Conservation (phyloP, 2,888 invertebrate species). For the Empis livida region DNA sequence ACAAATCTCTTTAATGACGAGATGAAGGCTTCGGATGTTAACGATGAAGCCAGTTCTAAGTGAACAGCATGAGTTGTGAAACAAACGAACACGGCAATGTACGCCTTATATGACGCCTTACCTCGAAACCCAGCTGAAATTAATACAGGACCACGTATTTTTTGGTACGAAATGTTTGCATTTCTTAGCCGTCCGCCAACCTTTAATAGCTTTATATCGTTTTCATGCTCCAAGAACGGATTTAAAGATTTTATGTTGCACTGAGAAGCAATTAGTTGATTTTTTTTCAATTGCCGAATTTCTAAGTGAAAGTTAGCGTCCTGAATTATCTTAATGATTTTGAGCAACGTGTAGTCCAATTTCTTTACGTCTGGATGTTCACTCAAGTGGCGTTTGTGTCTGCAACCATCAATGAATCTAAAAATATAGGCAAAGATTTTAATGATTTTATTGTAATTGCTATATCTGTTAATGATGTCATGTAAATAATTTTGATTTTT, state of each 20-base stretch:
- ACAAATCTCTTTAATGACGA: constrained; percentile 11
- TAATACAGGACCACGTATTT: constrained; percentile 3
- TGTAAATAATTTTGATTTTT: too few relatives aligned
- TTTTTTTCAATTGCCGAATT: neutral
- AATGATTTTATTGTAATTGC: constrained; percentile 1
- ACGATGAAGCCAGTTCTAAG: constrained; percentile 11
- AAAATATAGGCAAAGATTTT: constrained; percentile 4
- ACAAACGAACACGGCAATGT: constrained; percentile 10
- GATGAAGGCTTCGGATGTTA: constrained; percentile 11
- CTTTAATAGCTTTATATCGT: neutral
- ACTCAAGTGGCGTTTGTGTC: too few relatives aligned
- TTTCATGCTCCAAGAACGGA: neutral
- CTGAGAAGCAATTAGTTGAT: neutral
- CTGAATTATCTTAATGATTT: neutral
- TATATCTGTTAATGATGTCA: neutral
- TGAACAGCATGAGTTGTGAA: constrained; percentile 11
- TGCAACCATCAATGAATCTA: constrained; percentile 1
- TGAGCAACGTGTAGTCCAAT: neutral
- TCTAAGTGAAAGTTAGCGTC: neutral
- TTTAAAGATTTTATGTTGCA: neutral
- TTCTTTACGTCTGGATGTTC: neutral
- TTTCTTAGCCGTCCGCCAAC: neutral
- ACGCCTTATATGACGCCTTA: constrained; percentile 6
- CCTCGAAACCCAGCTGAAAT: constrained; percentile 3
- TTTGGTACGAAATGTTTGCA: neutral